A percentile compares a stretch with the other conserved stretches of the same genome.
phyloP scores from a whole-genome alignment of 2,113 vertebrate genomes.

The Dermatemys mawii region DNA sequence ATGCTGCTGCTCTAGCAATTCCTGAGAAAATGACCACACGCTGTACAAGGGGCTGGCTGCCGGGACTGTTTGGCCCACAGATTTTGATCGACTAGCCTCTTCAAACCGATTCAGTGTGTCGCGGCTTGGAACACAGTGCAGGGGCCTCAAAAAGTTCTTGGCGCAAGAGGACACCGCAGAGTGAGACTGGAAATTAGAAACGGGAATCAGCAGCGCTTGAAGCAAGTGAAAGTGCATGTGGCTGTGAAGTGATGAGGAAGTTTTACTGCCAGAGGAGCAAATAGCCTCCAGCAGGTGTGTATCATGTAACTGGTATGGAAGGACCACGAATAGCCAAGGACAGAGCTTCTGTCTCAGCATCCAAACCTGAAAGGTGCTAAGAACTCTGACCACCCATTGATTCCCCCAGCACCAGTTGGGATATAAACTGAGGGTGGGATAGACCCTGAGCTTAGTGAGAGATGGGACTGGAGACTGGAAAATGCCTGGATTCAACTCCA shows the following conservation, averaged over 20 bases:
- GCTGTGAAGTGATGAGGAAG: fast-evolving
- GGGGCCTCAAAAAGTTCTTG: too few species aligned
- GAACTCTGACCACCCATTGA: neutral
- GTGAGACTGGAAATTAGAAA: too few species aligned
- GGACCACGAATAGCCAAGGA: neutral
- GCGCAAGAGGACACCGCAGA: too few species aligned
- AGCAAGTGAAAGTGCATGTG: fast-evolving
- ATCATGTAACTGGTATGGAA: fast-evolving
- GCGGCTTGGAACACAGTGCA: too few species aligned
- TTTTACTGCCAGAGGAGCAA: neutral
- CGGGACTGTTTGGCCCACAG: neutral
- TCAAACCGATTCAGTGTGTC: too few species aligned
- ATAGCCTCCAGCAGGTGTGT: fast-evolving
- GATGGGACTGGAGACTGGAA: neutral
- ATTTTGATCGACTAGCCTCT: neutral
- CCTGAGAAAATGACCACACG: neutral
- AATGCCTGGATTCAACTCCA: neutral
- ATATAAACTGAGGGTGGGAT: neutral
- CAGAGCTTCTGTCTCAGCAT: neutral
- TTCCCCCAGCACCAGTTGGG: neutral
- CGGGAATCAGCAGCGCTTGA: too few species aligned
- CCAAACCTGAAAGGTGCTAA: neutral
- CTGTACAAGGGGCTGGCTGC: neutral
- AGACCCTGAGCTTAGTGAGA: neutral
- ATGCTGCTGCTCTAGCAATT: neutral